Conservation (phyloP, 2,113 vertebrate species). For the Xiphophorus hellerii region DNA sequence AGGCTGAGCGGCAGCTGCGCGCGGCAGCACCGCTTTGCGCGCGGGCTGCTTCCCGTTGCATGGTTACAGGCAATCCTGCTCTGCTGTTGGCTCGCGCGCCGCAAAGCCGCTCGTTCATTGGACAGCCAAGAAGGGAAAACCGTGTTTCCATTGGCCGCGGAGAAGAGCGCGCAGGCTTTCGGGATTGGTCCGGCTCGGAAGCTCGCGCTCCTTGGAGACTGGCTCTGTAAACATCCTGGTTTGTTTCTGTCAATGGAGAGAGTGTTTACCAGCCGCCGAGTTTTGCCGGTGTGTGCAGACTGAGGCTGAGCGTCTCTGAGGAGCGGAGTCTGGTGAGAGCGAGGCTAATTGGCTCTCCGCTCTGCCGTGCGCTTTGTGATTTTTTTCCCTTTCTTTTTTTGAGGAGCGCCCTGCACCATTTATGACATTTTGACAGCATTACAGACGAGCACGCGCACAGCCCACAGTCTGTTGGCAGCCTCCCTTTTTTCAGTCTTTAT, state of each 20-base stretch:
- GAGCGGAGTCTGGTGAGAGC: conserved; percentile 60
- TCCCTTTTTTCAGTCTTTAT: conserved; percentile 1
- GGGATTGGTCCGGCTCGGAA: conserved; percentile 65
- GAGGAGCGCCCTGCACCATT: conserved; percentile 48
- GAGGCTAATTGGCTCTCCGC: conserved; percentile 72
- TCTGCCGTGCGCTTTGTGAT: conserved; percentile 43
- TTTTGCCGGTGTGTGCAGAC: conserved; percentile 49
- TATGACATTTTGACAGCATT: conserved; percentile 65
- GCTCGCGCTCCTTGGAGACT: conserved; percentile 75
- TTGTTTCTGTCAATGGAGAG: conserved; percentile 77
- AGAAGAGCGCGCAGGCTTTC: not conserved
- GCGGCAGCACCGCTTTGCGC: conserved; percentile 52
- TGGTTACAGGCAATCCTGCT: conserved; percentile 77
- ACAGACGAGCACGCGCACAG: conserved; percentile 54
- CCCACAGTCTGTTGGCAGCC: conserved; percentile 42
- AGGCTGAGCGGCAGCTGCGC: conserved; percentile 43
- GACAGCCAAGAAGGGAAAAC: conserved; percentile 36
- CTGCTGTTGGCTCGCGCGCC: conserved; percentile 65
- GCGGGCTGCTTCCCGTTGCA: conserved; percentile 76
- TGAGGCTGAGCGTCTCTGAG: conserved; percentile 60
- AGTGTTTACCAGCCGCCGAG: conserved; percentile 68
- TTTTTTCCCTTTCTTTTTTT: conserved; percentile 3
- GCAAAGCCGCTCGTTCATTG: conserved; percentile 58
- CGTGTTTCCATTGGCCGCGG: conserved; percentile 59
- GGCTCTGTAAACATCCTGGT: conserved; percentile 70